Base-by-base conservation (phyloP, 2,113 vertebrate genomes). In the Malurus elegans region DNA sequence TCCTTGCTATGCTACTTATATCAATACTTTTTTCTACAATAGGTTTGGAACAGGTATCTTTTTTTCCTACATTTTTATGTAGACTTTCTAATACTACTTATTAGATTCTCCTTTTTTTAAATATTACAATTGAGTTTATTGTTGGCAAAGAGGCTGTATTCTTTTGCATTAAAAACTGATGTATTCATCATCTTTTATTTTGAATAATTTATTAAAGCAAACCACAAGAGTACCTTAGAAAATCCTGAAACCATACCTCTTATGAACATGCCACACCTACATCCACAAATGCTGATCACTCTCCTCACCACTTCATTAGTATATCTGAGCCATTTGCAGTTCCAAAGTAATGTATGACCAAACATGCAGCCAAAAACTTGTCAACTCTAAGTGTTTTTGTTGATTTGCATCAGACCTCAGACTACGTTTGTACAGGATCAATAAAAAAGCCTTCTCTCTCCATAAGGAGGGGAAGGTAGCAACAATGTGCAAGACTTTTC, bases 351-450 rank as follows among this genome's bases (percentile, higher is more conserved):
- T 50, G 53, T 45, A 72, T 24, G 54, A 56, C 50, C 36, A 75
- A 74, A 80, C n/a, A 89, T 38, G 45, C 65, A 82, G 45, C 40
- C 78, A 91, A 95, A 93, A 60, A 31, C 38, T 44, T 23, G 48
- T 56, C 67, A 78, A 1, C 25, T 81, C 23, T 19, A 76, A 92
- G 66, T 38, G 50, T 2, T 26, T 83, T 54, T 91, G 42, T 69
- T 87, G 36, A 42, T 79, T 89, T 94, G n/a, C 58, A 79, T 45
- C 66, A 91, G 86, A 85, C 36, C 45, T 82, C 84, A 92, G 36
- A 57, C n/a, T 56, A 18, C 0, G 0, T 58, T 93, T 23, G 73
- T 71, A 93, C 69, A 61, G 1, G 1, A 47, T 23, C 2, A 2
- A 74, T 56, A 88, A 86, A 95, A 92, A 64, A 0, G 0, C 14